Evolutionary conservation across 2,797 vertebrate genomes (phyloP).

Genomic region (Rhinogobio ventralis): DNA sequence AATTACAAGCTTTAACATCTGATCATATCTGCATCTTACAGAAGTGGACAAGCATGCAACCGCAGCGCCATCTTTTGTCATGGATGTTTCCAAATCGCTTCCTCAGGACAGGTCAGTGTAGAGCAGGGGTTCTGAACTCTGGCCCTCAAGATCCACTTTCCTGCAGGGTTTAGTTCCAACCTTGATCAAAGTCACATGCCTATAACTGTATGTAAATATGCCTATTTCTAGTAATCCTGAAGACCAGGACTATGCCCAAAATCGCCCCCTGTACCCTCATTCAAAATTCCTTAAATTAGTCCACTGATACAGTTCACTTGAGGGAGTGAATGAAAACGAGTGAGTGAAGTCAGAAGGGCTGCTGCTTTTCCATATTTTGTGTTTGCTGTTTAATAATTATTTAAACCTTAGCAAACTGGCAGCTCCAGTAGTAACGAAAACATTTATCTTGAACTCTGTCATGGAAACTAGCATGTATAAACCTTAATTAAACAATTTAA

Average conservation of each 20-base stretch:
- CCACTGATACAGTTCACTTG: not conserved
- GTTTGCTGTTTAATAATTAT: not conserved
- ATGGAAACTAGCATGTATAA: not conserved
- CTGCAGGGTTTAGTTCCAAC: not conserved
- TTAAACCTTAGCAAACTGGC: not conserved
- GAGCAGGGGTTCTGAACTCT: not conserved
- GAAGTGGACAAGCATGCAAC: slow-evolving; percentile 62
- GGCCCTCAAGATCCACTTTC: not conserved
- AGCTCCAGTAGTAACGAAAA: not conserved
- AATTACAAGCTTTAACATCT: not conserved
- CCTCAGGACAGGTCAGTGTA: slow-evolving; percentile 60
- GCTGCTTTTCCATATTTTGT: not conserved
- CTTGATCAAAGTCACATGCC: not conserved
- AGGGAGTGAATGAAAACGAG: not conserved
- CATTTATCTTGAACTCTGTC: too few relatives aligned
- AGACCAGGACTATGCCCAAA: not conserved
- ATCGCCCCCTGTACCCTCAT: not conserved
- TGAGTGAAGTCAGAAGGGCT: not conserved
- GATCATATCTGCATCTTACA: slow-evolving; percentile 57
- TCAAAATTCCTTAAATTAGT: not conserved
- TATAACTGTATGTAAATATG: not conserved
- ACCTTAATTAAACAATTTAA: not conserved
- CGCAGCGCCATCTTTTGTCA: slow-evolving; percentile 63
- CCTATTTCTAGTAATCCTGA: not conserved
- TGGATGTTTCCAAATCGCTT: slow-evolving; percentile 58